A percentile compares a stretch with the other conserved stretches of the same genome.
Conservation (phyloP, 2,888 invertebrate genomes). For the Eupelmus urozonus region DNA sequence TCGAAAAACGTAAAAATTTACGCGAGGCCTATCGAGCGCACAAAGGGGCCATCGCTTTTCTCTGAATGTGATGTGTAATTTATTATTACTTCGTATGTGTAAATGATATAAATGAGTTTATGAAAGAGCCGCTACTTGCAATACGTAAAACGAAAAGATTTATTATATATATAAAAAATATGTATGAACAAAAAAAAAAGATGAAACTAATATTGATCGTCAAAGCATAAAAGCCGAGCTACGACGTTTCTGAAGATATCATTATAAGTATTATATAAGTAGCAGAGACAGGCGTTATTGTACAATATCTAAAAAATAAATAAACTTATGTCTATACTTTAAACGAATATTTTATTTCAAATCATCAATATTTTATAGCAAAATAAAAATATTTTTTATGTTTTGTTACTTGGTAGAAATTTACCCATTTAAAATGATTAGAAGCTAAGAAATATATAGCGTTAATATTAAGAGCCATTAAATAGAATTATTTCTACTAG, state of each 20-base stretch:
- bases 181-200: conserved; percentile 9
- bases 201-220: conserved; percentile 34
- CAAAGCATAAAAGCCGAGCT: conserved; percentile 41
- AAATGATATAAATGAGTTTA: conserved; percentile 50
- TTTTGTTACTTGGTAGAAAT: no score
- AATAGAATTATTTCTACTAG: no score
- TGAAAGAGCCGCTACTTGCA: conserved; percentile 52
- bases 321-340: conserved; percentile 53
- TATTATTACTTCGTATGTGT: conserved; percentile 54
- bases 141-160: conserved; percentile 46
- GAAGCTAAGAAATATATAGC: no score
- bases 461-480: no score
- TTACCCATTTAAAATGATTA: no score
- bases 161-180: conserved; percentile 39
- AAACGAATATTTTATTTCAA: no score
- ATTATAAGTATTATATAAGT: conserved; percentile 57
- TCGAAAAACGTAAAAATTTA: conserved; percentile 59
- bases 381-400: no score
- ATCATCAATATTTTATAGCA: no score
- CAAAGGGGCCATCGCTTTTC: conserved; percentile 63
- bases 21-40: conserved; percentile 62
- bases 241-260: conserved; percentile 48
- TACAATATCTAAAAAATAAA: conserved; percentile 55
- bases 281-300: conserved; percentile 54
- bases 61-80: conserved; percentile 69